Conservation (phyloP, 2,888 invertebrate genomes). For the Plebejus anna region DNA sequence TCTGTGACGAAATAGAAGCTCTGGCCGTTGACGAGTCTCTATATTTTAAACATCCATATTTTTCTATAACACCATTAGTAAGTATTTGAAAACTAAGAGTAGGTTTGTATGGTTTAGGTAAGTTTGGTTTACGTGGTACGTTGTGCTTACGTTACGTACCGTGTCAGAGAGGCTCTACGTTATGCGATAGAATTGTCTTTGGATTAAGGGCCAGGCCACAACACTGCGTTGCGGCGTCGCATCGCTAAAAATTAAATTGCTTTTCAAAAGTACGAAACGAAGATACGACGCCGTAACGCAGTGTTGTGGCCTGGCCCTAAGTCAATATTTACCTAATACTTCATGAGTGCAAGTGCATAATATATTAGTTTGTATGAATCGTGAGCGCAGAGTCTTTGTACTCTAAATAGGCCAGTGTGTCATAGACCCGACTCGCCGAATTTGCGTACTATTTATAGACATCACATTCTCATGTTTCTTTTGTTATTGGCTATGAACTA, state of each 20-base stretch:
- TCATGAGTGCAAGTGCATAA: not conserved
- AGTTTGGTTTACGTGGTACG: not conserved
- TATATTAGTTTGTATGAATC: not conserved
- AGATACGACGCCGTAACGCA: too few species aligned
- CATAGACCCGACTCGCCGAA: slow-evolving; percentile 6
- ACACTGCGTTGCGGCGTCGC: too few species aligned
- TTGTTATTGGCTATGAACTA: slow-evolving; percentile 5
- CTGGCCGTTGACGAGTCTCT: slow-evolving; percentile 65
- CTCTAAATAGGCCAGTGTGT: slow-evolving; percentile 8
- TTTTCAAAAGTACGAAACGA: too few species aligned
- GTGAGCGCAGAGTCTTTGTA: slow-evolving; percentile 2
- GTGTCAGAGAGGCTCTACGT: not conserved
- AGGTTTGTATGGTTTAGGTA: not conserved
- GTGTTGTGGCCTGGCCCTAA: too few species aligned
- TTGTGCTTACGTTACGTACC: not conserved
- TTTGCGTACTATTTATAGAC: not conserved
- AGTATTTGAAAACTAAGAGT: slow-evolving; percentile 41
- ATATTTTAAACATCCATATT: slow-evolving; percentile 62
- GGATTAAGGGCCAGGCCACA: not conserved
- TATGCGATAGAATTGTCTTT: not conserved
- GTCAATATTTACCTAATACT: not conserved
- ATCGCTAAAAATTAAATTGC: too few species aligned
- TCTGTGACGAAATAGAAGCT: slow-evolving; percentile 66
- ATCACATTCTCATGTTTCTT: slow-evolving; percentile 9
- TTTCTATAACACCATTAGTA: slow-evolving; percentile 77